Base-by-base conservation (phyloP, 2,113 vertebrate species). In the Marmota flaviventris region DNA sequence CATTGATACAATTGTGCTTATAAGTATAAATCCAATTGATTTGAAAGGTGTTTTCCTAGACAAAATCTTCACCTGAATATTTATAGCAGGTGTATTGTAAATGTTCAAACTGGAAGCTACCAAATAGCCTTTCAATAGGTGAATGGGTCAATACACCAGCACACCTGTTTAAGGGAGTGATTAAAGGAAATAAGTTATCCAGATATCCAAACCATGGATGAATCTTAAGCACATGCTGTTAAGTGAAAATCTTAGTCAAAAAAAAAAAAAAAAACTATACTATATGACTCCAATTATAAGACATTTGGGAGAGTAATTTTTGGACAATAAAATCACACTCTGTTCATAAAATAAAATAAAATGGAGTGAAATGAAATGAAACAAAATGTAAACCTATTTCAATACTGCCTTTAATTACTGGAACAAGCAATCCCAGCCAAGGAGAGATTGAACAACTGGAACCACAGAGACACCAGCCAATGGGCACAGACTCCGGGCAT, bases 41-140 rank as follows among this genome's bases (percentile, higher is more conserved):
- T 8, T n/a, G 34, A 61, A 86, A 42, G 76, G 3, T 24, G 61
- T 42, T 22, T 32, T 37, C 61, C 25, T 90, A 22, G 12, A 45
- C 25, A 93, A 91, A 93, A 91, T 89, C 45, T 85, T 34, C 29
- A 4, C 32, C 32, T 45, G 17, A 95, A 61, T 84, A 76, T 86
- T 63, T 95, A 73, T 42, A 56, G 22, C 8, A 67, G 5, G 24
- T 53, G 7, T 67, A 72, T 88, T 85, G n/a, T 81, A 81, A 81
- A 73, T 78, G 22, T 1, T 73, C 17, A 94, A 63, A 45, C 39
- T 76, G 51, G 22, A 78, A 61, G 18, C 9, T 48, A 85, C 37
- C 45, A 56, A 82, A 17, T 88, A 65, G 20, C 56, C 14, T 39
- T 94, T 88, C 45, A 63, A 29, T 69, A 53, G 4, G 7, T 37